phyloP scores from a whole-genome alignment of 1,140 invertebrate genomes.

The Macrostomum lignano region DNA sequence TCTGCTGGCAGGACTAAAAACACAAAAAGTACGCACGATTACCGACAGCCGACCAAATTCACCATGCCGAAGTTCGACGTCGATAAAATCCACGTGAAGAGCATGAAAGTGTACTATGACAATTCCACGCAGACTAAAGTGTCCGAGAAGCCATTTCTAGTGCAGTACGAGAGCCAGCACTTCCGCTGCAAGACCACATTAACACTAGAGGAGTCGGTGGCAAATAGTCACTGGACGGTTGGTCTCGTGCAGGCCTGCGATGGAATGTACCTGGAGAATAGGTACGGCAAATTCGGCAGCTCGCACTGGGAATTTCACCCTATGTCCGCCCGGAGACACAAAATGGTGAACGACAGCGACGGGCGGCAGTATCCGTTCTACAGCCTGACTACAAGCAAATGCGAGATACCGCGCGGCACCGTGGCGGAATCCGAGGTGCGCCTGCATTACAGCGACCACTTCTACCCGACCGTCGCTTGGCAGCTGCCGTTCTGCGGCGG shows the following conservation, averaged over 20 bases:
- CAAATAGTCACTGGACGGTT: constrained; percentile 5
- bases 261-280: constrained; percentile 5
- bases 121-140: neutral
- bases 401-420: neutral
- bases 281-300: constrained; percentile 5
- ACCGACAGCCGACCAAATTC: too few species aligned
- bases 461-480: constrained; percentile 6
- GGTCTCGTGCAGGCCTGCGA: constrained; percentile 6
- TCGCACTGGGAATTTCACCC: constrained; percentile 6
- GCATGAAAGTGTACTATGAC: constrained; percentile 4
- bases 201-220: neutral
- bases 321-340: neutral
- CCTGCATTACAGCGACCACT: constrained; percentile 6
- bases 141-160: neutral
- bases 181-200: constrained; percentile 2
- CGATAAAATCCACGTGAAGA: constrained; percentile 3
- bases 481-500: constrained; percentile 4
- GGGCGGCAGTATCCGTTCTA: constrained; percentile 6
- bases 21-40: too few species aligned
- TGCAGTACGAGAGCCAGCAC: constrained; percentile 6
- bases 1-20: too few species aligned
- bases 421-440: constrained; percentile 1
- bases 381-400: constrained; percentile 4
- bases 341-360: constrained; percentile 6
- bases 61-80: constrained; percentile 2